Conservation (phyloP, 2,113 vertebrate genomes). For the Amblyopsis rosae region DNA sequence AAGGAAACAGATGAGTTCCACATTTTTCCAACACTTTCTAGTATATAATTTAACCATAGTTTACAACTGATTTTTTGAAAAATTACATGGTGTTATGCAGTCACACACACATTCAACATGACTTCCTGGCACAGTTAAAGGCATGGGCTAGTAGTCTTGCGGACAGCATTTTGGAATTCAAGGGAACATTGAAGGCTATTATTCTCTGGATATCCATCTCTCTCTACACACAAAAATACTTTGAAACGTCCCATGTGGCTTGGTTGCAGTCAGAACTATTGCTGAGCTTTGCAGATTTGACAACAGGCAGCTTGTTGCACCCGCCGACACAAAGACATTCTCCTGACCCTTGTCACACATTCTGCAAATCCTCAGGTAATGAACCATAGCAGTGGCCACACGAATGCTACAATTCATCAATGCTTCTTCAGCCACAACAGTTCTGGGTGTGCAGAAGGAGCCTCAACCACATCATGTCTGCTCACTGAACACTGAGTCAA, state of each 20-base stretch:
- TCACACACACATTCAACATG: slow-evolving; percentile 53
- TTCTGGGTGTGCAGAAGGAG: not conserved
- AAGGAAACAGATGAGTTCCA: not conserved
- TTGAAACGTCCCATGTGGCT: not conserved
- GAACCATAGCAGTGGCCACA: not conserved
- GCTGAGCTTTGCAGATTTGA: not conserved
- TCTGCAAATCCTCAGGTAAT: not conserved
- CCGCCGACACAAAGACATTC: no score
- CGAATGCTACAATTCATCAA: not conserved
- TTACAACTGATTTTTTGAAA: not conserved
- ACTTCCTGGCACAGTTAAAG: slow-evolving; percentile 69
- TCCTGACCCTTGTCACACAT: not conserved
- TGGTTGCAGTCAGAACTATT: not conserved
- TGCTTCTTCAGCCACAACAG: not conserved
- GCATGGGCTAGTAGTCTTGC: slow-evolving; percentile 66
- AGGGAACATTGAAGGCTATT: slow-evolving; percentile 51
- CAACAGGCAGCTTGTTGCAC: no score
- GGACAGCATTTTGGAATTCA: slow-evolving; percentile 57
- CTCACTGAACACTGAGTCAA: not conserved
- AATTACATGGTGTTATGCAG: slow-evolving; percentile 51
- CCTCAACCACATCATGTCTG: not conserved
- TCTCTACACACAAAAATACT: slow-evolving; percentile 2
- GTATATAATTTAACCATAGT: slow-evolving; percentile 11
- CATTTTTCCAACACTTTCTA: slow-evolving; percentile 39
- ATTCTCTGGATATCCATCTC: slow-evolving; percentile 59